Percentiles rank a stretch among this genome's conserved stretches.
Conservation (phyloP, 1,140 invertebrate species). For the Episyrphus balteatus region DNA sequence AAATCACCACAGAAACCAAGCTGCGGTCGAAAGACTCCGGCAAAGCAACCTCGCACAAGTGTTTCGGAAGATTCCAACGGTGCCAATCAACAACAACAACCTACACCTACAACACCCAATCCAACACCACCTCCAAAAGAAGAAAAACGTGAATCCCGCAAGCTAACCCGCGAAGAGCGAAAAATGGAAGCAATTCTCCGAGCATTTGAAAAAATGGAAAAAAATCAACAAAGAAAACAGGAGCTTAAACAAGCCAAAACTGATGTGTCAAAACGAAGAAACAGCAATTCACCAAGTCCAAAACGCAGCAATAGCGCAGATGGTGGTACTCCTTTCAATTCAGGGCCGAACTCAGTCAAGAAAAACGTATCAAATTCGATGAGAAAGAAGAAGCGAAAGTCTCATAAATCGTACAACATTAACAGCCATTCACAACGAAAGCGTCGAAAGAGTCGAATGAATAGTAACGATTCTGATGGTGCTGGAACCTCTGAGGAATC, state of each 20-base stretch:
- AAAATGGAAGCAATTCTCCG: slow-evolving; percentile 94
- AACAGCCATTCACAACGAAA: slow-evolving; percentile 24
- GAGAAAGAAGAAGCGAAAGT: slow-evolving; percentile 29
- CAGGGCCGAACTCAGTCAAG: not conserved
- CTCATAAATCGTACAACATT: slow-evolving; percentile 17
- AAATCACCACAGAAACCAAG: slow-evolving; percentile 1
- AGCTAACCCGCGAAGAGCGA: slow-evolving; percentile 80
- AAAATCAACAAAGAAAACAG: slow-evolving; percentile 64
- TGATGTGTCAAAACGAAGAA: not conserved
- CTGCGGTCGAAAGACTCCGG: slow-evolving; percentile 8
- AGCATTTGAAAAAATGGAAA: slow-evolving; percentile 76
- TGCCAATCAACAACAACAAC: slow-evolving; percentile 1
- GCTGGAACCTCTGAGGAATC: slow-evolving; percentile 54
- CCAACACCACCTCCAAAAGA: slow-evolving; percentile 16
- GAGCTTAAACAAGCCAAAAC: slow-evolving; percentile 41
- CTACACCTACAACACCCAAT: slow-evolving; percentile 2
- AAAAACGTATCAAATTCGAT: slow-evolving; percentile 1
- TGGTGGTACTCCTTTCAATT: slow-evolving; percentile 5
- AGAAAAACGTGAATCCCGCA: slow-evolving; percentile 17
- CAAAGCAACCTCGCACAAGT: slow-evolving; percentile 6
- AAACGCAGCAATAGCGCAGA: slow-evolving; percentile 11
- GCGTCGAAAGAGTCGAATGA: slow-evolving; percentile 49
- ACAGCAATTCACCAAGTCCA: slow-evolving; percentile 1
- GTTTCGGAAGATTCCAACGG: slow-evolving; percentile 7
- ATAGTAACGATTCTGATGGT: slow-evolving; percentile 62